These are phyloP conservation scores for Xylocopa sonorina DNA, from an alignment of 1,140 invertebrate genomes.

Conservation along the genomic window DNA sequence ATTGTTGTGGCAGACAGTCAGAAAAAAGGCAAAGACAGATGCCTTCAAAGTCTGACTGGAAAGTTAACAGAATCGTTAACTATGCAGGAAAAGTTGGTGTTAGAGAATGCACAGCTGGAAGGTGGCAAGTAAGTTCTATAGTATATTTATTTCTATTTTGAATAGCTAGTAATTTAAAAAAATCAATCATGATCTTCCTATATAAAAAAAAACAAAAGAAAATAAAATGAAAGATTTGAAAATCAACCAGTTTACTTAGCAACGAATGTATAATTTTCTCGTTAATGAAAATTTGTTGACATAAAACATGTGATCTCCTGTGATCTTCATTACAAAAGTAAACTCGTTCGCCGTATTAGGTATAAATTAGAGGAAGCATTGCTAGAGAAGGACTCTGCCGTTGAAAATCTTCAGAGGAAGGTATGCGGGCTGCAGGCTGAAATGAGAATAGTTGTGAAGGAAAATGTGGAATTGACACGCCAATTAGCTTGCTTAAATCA, in stretches of 20 bases:
- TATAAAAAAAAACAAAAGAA: not conserved
- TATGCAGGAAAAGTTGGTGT: constrained; percentile 84
- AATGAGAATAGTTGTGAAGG: constrained; percentile 74
- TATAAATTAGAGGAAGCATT: constrained; percentile 82
- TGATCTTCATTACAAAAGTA: not conserved
- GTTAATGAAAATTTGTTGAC: constrained; percentile 21
- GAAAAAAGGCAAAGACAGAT: constrained; percentile 60
- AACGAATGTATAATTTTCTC: constrained; percentile 44
- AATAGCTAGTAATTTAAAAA: not conserved
- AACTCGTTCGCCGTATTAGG: constrained; percentile 69
- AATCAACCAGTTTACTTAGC: constrained; percentile 40
- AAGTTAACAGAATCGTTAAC: constrained; percentile 84
- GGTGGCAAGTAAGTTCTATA: constrained; percentile 78
- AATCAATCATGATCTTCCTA: not conserved
- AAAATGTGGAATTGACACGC: constrained; percentile 72
- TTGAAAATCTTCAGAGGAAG: constrained; percentile 80
- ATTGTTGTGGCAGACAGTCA: constrained; percentile 75
- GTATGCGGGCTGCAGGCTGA: constrained; percentile 80
- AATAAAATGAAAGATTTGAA: constrained; percentile 25
- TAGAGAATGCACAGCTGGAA: constrained; percentile 85
- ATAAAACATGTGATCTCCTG: constrained; percentile 32
- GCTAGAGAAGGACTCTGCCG: constrained; percentile 78
- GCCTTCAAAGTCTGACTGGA: constrained; percentile 78
- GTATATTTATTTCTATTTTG: constrained; percentile 15
- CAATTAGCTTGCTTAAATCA: constrained; percentile 67